Evolutionary conservation across 2,888 invertebrate genomes (phyloP).

Genomic region (Rugalucina vietnamica): DNA sequence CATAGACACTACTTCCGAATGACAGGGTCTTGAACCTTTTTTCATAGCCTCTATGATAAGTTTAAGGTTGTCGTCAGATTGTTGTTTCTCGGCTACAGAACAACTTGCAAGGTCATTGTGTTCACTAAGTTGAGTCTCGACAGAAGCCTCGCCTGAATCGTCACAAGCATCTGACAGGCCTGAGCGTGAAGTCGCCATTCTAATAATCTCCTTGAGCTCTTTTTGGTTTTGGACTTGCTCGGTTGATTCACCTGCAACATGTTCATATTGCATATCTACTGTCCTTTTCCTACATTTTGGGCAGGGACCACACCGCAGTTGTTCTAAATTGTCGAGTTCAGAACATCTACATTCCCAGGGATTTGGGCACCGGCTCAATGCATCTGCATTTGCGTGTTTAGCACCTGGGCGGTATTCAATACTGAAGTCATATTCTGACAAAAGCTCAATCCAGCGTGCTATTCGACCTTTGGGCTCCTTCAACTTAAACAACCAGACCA

Average conservation of each 20-base stretch:
- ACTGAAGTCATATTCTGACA: neutral
- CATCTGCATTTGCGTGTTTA: slow-evolving; percentile 6
- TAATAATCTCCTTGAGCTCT: neutral
- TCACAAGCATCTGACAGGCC: neutral
- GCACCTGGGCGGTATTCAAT: neutral
- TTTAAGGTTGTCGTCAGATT: neutral
- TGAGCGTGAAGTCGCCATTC: neutral
- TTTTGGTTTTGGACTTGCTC: neutral
- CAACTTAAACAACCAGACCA: neutral
- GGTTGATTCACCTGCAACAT: neutral
- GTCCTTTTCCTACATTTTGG: neutral
- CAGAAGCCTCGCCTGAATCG: neutral
- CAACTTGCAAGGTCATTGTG: neutral
- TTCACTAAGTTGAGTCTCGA: neutral
- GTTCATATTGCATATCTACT: neutral
- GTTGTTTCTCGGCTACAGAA: neutral
- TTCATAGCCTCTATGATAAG: neutral
- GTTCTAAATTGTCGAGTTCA: neutral
- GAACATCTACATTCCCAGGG: neutral
- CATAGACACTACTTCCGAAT: neutral
- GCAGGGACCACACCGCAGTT: neutral
- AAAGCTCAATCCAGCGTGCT: neutral
- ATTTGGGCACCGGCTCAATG: neutral
- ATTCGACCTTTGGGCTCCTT: neutral
- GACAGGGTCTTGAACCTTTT: neutral